A percentile compares a stretch with the other conserved stretches of the same genome.
phyloP scores from a whole-genome alignment of 2,113 vertebrate species.

The Cephalopterus ornatus region DNA sequence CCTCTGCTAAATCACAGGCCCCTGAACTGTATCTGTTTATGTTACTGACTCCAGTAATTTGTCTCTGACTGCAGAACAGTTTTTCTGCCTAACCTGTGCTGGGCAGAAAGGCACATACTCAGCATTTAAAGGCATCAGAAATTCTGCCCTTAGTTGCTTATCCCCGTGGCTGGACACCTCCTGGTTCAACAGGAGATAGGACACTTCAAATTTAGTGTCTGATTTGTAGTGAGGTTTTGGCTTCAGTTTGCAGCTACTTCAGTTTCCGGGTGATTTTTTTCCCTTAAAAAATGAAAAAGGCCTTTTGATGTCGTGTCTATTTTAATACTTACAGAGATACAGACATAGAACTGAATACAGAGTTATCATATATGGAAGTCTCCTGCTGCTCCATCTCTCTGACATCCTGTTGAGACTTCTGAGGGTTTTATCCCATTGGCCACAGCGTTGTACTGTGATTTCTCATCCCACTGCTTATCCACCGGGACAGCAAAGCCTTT shows the following conservation, averaged over 20 bases:
- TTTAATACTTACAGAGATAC: not conserved
- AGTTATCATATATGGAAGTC: not conserved
- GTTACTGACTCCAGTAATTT: not conserved
- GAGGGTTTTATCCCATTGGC: not conserved
- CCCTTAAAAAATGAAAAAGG: not conserved
- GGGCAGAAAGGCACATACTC: not conserved
- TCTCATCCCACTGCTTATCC: not conserved
- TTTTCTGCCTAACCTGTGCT: not conserved
- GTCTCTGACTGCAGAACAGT: not conserved
- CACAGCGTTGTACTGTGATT: not conserved
- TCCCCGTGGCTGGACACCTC: not conserved
- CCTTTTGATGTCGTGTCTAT: not conserved
- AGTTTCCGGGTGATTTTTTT: not conserved
- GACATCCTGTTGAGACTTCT: not conserved
- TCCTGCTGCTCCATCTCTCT: not conserved
- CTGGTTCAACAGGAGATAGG: not conserved
- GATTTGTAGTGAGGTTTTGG: not conserved
- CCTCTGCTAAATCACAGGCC: constrained; percentile 40
- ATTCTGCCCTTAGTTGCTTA: not conserved
- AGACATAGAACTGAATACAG: not conserved
- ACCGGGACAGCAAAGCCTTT: not conserved
- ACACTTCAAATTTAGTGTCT: not conserved
- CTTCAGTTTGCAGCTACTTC: not conserved
- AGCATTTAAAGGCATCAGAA: not conserved
- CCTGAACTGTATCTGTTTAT: constrained; percentile 1